Evolutionary conservation across 2,888 invertebrate species (phyloP), one percentile per base, ranked within the genome.

Genomic region (Megaustenia siamemsis): DNA sequence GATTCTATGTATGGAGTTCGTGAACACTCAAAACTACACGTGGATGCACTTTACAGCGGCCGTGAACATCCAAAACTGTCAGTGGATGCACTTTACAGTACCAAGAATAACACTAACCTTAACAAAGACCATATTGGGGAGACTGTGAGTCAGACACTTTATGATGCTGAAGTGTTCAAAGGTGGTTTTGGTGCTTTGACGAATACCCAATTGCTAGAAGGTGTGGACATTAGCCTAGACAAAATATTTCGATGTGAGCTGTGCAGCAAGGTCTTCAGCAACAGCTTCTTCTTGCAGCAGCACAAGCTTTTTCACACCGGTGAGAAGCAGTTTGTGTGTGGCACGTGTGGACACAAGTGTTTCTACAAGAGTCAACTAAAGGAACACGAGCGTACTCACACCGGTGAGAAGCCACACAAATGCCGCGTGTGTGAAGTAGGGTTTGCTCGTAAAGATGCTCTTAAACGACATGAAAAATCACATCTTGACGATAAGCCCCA

Each of bases 331-430:
- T 83, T 77, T 76, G 76, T 77, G 1, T 86, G 86, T 75, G 83
- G 66, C 5, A 63, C 83, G 4, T 86, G 86, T 40, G 83, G 86
- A 3, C 79, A 85, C 32, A 83, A 73, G 40, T 86, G 82, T 77
- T 69, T 79, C 12, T 82, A 86, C 66, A 83, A 63, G 10, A 76
- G 73, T 2, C 83, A 85, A 12, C 60, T 87, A 28, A 82, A 75
- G 45, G 86, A 80, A 40, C 88, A 88, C 68, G 79, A 78, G 32
- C 71, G 86, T 18, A 86, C 82, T 1, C 88, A 88, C 63, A 83
- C 86, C 1, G 88, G 86, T n/a, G 86, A 86, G 45, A 86, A 86
- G 49, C 84, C 86, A 21, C 84, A 83, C 79, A 68, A 53, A 40
- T 88, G 88, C 28, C 63, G 75, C 15, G 49, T 86, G 18, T 88